Base-by-base conservation (phyloP, 64 coral and sea anemone species). In the Porites australiensis region DNA sequence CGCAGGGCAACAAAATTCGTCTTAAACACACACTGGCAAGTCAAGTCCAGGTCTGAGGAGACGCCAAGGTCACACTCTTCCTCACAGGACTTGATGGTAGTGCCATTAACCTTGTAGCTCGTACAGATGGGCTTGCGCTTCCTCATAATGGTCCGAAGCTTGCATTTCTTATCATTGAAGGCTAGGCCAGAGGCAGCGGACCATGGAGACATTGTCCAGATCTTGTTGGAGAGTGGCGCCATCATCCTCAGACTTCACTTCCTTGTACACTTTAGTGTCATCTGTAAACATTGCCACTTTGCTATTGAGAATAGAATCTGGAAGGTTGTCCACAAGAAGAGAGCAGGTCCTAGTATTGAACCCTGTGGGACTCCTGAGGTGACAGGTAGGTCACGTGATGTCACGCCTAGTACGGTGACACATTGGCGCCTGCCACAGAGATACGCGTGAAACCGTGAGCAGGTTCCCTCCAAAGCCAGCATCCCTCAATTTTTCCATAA, bases 51-150 rank as follows among this genome's bases (percentile, higher is more conserved):
- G 61, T 84, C 68, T 64, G 83, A 52, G 52, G 74, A 79, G 79
- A 92, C 79, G 70, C 90, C 78, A 55, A 92, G 79, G 55, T 92
- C 78, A 48, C 90, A 64, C 63, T 92, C 21, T 53, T 50, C 15
- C 27, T 71, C 71, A 65, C 64, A 87, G 66, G 15, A 22, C 43
- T n/a, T 18, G 21, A 47, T 37, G 27, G 27, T 37, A 37, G 0
- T 37, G 27, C 27, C 27, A 37, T 37, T 37, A 37, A 37, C 27
- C 27, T 37, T 37, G 27, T 37, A 37, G 27, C 27, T 37, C 27
- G 1, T 37, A 37, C 27, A 37, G 27, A 37, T 37, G 27, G 27
- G 27, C 27, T 37, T 37, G 27, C 27, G 1, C 27, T 37, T 37
- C 27, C 27, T 37, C 27, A 1, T 37, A 37, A 37, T 37, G 27